Percentiles rank a stretch among this genome's conserved stretches.
These are phyloP conservation scores for Punctoribates punctum DNA, from an alignment of 2,888 invertebrate genomes.

Conservation along the genomic window DNA sequence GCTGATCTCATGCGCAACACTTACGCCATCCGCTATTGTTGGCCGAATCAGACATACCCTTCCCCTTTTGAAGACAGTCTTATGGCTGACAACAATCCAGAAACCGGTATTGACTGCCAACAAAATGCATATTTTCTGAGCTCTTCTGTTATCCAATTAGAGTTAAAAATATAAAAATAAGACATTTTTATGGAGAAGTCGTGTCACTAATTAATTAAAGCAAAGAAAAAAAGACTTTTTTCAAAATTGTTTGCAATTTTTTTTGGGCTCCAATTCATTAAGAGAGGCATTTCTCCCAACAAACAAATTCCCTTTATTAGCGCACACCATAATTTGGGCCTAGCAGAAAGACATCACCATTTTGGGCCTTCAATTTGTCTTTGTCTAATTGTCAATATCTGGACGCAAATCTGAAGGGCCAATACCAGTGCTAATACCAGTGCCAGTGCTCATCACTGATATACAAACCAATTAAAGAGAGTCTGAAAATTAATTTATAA, in stretches of 20 bases:
- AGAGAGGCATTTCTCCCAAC: too few species aligned
- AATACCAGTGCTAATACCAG: background rate
- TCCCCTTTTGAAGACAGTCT: background rate
- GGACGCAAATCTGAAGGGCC: background rate
- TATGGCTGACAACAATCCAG: background rate
- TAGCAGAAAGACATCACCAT: background rate
- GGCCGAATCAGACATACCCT: background rate
- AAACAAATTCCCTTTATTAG: too few species aligned
- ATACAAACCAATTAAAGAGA: too few species aligned
- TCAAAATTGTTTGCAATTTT: background rate
- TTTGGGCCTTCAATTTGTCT: background rate
- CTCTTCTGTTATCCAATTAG: background rate
- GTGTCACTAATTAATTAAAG: background rate
- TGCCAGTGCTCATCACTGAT: too few species aligned
- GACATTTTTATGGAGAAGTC: background rate
- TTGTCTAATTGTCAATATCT: background rate
- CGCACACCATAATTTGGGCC: too few species aligned
- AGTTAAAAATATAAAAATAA: background rate
- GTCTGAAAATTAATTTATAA: too few species aligned
- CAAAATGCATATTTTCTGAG: background rate
- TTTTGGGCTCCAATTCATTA: too few species aligned
- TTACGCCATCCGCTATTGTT: background rate
- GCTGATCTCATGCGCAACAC: slow-evolving; percentile 17
- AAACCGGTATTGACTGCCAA: background rate
- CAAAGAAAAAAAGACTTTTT: background rate